Conservation (phyloP, 2,888 invertebrate species). For the Nineta flava region DNA sequence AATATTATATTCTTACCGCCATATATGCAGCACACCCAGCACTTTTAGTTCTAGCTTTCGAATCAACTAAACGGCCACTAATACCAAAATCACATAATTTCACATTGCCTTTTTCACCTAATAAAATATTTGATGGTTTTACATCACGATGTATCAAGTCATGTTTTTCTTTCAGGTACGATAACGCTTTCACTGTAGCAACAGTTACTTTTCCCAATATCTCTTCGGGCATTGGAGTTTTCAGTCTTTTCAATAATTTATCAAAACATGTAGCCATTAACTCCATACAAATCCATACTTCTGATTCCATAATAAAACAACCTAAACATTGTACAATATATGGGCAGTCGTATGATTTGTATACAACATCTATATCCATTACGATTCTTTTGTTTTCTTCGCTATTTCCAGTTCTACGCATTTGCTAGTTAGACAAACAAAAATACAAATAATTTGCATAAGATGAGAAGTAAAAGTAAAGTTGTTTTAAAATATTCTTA, state of each 20-base stretch:
- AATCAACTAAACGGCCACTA: constrained; percentile 93
- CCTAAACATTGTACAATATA: constrained; percentile 96
- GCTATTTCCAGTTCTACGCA: constrained; percentile 90
- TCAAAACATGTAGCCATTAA: constrained; percentile 98
- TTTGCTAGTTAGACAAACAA: constrained; percentile 58
- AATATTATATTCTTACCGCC: constrained; percentile 55
- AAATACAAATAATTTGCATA: background rate
- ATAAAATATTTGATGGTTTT: constrained; percentile 94
- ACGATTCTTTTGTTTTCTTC: constrained; percentile 97
- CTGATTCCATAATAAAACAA: constrained; percentile 92
- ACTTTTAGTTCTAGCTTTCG: constrained; percentile 91
- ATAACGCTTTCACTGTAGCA: constrained; percentile 88
- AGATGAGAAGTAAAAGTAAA: too few relatives aligned
- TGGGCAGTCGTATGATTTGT: constrained; percentile 93
- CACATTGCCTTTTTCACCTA: constrained; percentile 88
- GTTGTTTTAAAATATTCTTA: too few relatives aligned
- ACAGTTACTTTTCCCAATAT: constrained; percentile 95
- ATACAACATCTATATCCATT: constrained; percentile 96
- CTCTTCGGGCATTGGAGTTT: constrained; percentile 84
- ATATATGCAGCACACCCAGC: constrained; percentile 99
- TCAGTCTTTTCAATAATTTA: constrained; percentile 75
- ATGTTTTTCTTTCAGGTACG: constrained; percentile 93
- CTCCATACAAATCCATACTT: constrained; percentile 99
- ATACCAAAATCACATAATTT: constrained; percentile 99
- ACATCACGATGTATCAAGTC: constrained; percentile 97